Percentiles rank a stretch among this genome's conserved stretches.
Conservation (phyloP, 2,797 vertebrate species). For the Helostoma temminkii region DNA sequence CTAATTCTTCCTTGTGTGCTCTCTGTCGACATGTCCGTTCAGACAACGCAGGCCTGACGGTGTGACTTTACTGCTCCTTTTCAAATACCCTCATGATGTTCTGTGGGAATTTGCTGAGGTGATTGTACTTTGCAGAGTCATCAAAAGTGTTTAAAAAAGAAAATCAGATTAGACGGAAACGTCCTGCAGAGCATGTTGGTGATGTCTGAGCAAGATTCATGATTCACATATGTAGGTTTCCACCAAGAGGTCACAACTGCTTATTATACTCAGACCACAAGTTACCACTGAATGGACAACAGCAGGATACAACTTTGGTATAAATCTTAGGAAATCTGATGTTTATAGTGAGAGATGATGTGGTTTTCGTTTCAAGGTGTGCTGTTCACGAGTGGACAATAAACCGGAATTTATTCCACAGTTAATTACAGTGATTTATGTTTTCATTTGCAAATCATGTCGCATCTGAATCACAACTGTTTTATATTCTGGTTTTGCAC, state of each 20-base stretch:
- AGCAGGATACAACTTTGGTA: not conserved
- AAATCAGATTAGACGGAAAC: slow-evolving; percentile 74
- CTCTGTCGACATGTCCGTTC: slow-evolving; percentile 19
- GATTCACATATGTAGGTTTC: slow-evolving; percentile 59
- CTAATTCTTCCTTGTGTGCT: not conserved
- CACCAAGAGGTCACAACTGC: slow-evolving; percentile 17
- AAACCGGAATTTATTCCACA: slow-evolving; percentile 20
- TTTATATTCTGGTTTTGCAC: slow-evolving; percentile 24
- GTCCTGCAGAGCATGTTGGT: slow-evolving; percentile 43
- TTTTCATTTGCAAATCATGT: slow-evolving; percentile 26
- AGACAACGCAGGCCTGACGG: slow-evolving; percentile 52
- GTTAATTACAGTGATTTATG: slow-evolving; percentile 14
- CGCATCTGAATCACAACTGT: slow-evolving; percentile 14
- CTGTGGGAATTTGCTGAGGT: slow-evolving; percentile 62
- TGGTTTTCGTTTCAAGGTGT: not conserved
- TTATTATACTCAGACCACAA: slow-evolving; percentile 30
- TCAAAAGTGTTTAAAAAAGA: slow-evolving; percentile 69
- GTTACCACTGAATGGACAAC: slow-evolving; percentile 19
- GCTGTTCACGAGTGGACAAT: slow-evolving; percentile 7
- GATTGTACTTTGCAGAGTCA: slow-evolving; percentile 52
- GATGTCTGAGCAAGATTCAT: slow-evolving; percentile 45
- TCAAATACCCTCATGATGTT: slow-evolving; percentile 67
- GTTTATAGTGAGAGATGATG: not conserved
- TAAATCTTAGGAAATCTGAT: slow-evolving; percentile 3
- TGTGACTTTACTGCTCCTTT: slow-evolving; percentile 51